phyloP scores from a whole-genome alignment of 2,113 vertebrate species.

The Poecile atricapillus region DNA sequence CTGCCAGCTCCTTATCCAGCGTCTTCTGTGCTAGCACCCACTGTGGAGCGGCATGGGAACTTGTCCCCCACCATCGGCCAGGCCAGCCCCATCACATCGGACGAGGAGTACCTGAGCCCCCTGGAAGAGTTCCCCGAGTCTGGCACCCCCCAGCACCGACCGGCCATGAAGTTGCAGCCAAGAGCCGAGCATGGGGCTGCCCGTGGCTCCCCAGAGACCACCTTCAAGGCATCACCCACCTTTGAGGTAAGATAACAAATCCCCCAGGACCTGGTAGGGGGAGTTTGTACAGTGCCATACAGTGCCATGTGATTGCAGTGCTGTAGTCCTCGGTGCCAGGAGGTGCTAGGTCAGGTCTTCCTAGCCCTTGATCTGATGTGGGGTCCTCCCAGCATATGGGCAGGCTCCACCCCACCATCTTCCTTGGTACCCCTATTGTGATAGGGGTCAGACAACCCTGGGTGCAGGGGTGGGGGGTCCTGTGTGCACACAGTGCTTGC shows the following conservation, averaged over 20 bases:
- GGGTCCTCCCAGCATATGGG: not conserved
- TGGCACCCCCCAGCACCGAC: slow-evolving; percentile 62
- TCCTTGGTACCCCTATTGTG: not conserved
- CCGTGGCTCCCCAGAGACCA: slow-evolving; percentile 65
- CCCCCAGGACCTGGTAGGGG: not conserved
- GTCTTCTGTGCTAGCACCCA: slow-evolving; percentile 33
- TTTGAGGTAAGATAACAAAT: slow-evolving; percentile 82
- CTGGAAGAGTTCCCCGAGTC: slow-evolving; percentile 90
- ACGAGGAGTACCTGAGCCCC: slow-evolving; percentile 96
- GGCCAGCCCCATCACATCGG: slow-evolving; percentile 94
- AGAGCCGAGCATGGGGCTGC: slow-evolving; percentile 56
- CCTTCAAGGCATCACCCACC: slow-evolving; percentile 86
- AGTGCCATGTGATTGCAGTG: not conserved
- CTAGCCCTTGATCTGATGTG: not conserved
- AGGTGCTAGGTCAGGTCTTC: not conserved
- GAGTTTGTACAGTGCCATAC: not conserved
- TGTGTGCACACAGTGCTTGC: not conserved
- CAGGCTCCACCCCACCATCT: not conserved
- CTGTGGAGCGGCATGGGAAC: slow-evolving; percentile 57
- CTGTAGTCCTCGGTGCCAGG: not conserved
- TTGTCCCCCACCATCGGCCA: slow-evolving; percentile 76
- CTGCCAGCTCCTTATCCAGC: not conserved
- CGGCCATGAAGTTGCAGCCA: slow-evolving; percentile 70
- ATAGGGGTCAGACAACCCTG: not conserved
- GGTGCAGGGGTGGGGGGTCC: not conserved